Conservation (phyloP, 1,140 invertebrate genomes). For the Drosophila mayri region DNA sequence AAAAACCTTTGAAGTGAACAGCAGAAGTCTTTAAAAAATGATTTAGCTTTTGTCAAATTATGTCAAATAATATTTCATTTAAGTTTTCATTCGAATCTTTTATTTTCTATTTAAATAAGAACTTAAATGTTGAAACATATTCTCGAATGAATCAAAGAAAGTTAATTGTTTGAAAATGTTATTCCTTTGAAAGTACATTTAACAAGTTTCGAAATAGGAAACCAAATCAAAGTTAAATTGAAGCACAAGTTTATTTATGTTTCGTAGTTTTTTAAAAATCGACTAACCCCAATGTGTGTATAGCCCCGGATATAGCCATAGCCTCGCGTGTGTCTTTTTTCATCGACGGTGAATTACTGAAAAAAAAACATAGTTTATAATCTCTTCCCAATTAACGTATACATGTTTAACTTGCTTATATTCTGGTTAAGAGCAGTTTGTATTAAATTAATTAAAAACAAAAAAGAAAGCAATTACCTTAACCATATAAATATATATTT, state of each 20-base stretch:
- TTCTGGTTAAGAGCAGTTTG: conserved; percentile 8
- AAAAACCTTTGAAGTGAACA: neutral
- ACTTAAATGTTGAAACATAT: neutral
- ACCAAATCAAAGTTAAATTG: neutral
- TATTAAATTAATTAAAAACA: conserved; percentile 15
- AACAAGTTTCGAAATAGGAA: neutral
- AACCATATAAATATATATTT: conserved; percentile 36
- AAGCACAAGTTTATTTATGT: neutral
- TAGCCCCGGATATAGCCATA: neutral
- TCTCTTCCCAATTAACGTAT: conserved; percentile 7
- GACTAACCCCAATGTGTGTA: conserved; percentile 1
- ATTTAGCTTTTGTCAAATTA: neutral
- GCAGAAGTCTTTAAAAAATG: neutral
- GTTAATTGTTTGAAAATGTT: neutral
- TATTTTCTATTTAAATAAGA: neutral
- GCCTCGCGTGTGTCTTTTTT: conserved; percentile 14
- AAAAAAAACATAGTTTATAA: conserved; percentile 29
- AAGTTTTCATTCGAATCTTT: neutral
- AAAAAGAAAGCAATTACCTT: conserved; percentile 32
- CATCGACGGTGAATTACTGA: conserved; percentile 2
- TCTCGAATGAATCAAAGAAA: neutral
- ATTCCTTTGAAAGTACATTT: neutral
- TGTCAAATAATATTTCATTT: neutral
- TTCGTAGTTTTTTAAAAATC: conserved; percentile 2
- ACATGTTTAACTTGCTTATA: neutral